Base-by-base conservation (phyloP, 2,888 invertebrate species). In the Abrostola tripartita region DNA sequence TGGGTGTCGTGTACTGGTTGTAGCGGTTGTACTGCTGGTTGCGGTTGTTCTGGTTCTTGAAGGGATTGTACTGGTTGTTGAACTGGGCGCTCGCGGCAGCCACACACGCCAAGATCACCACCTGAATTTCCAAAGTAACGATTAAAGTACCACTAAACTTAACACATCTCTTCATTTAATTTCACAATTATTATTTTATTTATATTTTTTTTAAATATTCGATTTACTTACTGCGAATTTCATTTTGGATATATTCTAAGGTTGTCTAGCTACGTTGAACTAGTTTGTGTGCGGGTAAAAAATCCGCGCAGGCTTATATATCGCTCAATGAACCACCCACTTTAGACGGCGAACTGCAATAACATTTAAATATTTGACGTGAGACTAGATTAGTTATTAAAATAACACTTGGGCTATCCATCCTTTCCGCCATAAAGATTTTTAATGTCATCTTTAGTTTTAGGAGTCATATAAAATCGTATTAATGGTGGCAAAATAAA, bases 281-380 rank as follows among this genome's bases (percentile, higher is more conserved):
- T 93, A 93, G 88, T 90, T 92, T 79, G 92, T 92, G 89, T 93
- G 93, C 82, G 81, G 85, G 76, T 85, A 84, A 90, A 92, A 92
- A 92, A 83, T 88, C 85, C 80, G 89, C 88, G 89, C 90, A 80
- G 81, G 90, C 92, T 90, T 93, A 87, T 93, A 92, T 92, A 93
- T 90, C 76, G 71, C 78, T 82, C 84, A 81, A 81, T 83, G 89
- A 88, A 83, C 92, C 92, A 91, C 92, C 92, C 90, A 92, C 92
- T 90, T 86, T 79, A 79, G 81, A 74, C 83, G 80, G 70, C 74
- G 81, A 90, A 87, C 83, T 92, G 90, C 90, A 91, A 91, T 92
- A 88, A 87, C 81, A 92, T 92, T 92, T 90, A 87, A 92, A 92
- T 92, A 90, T 86, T 90, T 85, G 80, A 83, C 77, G 82, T 81